phyloP scores from a whole-genome alignment of 2,113 vertebrate genomes.

The Narcine bancroftii region DNA sequence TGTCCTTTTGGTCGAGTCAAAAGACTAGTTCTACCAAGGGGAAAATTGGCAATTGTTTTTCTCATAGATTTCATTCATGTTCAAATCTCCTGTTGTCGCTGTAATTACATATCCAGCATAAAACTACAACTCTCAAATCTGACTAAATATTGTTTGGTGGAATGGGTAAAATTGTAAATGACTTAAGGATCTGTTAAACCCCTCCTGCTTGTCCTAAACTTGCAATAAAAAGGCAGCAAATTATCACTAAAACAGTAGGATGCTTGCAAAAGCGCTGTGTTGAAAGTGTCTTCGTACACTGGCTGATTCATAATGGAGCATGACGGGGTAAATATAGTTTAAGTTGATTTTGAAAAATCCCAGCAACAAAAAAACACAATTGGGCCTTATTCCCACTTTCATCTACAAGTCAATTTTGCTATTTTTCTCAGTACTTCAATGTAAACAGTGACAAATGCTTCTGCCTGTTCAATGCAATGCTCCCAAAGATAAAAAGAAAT shows the following conservation, averaged over 20 bases:
- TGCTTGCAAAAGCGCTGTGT: background rate
- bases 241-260: constrained; percentile 11
- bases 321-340: background rate
- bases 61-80: background rate
- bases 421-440: background rate
- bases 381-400: background rate
- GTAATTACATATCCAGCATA: background rate
- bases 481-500: background rate
- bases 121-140: background rate
- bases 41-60: background rate
- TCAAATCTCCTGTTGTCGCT: background rate
- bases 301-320: background rate
- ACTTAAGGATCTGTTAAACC: constrained; percentile 30
- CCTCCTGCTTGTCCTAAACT: constrained; percentile 27
- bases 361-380: background rate
- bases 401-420: background rate
- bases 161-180: constrained; percentile 19
- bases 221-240: background rate
- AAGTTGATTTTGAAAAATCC: background rate
- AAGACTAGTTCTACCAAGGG: background rate
- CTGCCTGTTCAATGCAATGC: background rate
- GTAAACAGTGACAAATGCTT: background rate
- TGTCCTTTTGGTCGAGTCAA: background rate
- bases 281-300: background rate
- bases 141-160: constrained; percentile 2